Percentiles rank a stretch among this genome's conserved stretches.
These are phyloP conservation scores for Labeo calbasu DNA, from an alignment of 2,797 vertebrate genomes.

Conservation along the genomic window DNA sequence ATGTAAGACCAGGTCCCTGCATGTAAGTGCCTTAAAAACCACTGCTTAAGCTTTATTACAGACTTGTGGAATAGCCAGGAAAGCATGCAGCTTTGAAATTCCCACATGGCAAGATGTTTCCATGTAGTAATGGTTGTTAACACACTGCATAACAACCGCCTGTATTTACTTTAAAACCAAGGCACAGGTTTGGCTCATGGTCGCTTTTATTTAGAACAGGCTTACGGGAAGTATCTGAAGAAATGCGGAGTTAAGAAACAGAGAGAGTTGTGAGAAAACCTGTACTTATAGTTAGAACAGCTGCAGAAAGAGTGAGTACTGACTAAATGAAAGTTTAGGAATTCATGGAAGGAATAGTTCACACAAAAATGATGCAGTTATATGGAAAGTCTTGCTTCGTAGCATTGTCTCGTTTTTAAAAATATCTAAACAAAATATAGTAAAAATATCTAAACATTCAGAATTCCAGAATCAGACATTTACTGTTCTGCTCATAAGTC, in stretches of 20 bases:
- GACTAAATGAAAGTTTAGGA: background rate
- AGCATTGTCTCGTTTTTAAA: background rate
- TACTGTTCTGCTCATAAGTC: background rate
- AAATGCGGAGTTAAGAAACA: background rate
- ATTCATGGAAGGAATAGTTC: background rate
- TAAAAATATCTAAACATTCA: background rate
- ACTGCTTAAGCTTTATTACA: conserved; percentile 72
- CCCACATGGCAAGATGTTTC: conserved; percentile 76
- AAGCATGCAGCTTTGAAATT: conserved; percentile 76
- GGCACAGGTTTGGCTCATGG: conserved; percentile 14
- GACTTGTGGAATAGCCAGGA: conserved; percentile 66
- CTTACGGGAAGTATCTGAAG: conserved; percentile 19
- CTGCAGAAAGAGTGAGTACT: background rate
- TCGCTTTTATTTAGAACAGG: conserved; percentile 20
- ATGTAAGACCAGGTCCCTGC: conserved; percentile 48
- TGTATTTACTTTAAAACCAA: conserved; percentile 47
- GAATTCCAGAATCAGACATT: background rate
- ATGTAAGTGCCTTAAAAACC: conserved; percentile 48
- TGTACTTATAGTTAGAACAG: background rate
- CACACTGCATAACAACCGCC: conserved; percentile 68
- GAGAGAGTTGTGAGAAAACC: background rate
- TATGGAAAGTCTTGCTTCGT: too few relatives aligned
- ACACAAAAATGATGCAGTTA: background rate
- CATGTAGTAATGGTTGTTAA: conserved; percentile 79
- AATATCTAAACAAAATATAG: background rate